phyloP scores from a whole-genome alignment of 1,140 invertebrate genomes.

The Euglossa dilemma region DNA sequence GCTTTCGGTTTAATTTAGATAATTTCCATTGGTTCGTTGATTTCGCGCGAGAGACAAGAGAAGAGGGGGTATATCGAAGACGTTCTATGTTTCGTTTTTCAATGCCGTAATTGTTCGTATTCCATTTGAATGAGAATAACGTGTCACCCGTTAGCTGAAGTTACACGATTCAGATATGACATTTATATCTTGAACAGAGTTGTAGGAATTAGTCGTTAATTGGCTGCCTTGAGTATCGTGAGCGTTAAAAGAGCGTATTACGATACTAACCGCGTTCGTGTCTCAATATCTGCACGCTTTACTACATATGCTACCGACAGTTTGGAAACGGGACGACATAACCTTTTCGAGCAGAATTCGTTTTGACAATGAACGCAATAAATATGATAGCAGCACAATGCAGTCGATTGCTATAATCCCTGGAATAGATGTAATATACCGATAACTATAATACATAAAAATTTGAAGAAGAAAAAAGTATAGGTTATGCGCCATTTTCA shows the following conservation, averaged over 20 bases:
- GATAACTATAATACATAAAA: too few species aligned
- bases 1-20: background rate
- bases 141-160: background rate
- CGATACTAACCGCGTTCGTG: conserved; percentile 9
- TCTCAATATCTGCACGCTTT: background rate
- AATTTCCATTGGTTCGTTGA: background rate
- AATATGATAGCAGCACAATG: too few species aligned
- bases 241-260: background rate
- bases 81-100: background rate
- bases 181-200: conserved; percentile 9
- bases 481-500: too few species aligned
- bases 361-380: too few species aligned
- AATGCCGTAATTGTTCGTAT: background rate
- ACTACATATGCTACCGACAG: background rate
- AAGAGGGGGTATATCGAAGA: background rate
- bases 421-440: too few species aligned
- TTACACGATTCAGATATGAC: conserved; percentile 21
- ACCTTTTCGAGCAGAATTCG: too few species aligned
- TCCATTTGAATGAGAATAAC: background rate
- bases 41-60: background rate
- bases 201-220: conserved; percentile 28
- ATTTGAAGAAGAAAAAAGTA: too few species aligned
- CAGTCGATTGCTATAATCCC: too few species aligned
- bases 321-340: too few species aligned
- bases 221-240: conserved; percentile 7